Percentiles rank a stretch among this genome's conserved stretches.
Evolutionary conservation across 2,113 vertebrate genomes (phyloP).

Genomic region (Peromyscus polionotus): DNA sequence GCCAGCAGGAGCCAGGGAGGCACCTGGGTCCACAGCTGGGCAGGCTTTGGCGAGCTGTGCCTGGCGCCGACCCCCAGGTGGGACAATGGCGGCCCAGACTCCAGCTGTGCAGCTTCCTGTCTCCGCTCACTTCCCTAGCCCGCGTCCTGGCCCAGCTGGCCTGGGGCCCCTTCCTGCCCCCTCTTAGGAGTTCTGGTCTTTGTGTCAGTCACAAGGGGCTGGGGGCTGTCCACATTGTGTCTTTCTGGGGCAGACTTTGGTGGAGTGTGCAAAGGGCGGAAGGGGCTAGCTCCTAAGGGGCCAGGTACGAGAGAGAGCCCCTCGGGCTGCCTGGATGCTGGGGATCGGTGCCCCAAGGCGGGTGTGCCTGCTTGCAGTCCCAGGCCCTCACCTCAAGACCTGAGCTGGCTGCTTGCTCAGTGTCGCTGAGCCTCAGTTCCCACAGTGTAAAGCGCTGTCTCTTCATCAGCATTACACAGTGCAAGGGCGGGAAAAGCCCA

Average conservation of each 20-base stretch:
- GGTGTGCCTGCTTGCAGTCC: not conserved
- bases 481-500: fast-evolving
- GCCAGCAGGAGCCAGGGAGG: not conserved
- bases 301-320: too few species aligned
- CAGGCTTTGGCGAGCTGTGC: not conserved
- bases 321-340: not conserved
- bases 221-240: not conserved
- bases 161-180: slow-evolving; percentile 52
- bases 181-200: not conserved
- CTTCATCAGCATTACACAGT: not conserved
- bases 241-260: not conserved
- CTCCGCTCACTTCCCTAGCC: slow-evolving; percentile 16
- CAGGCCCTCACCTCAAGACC: not conserved
- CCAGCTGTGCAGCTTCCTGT: slow-evolving; percentile 58
- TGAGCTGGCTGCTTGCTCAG: not conserved
- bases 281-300: too few species aligned
- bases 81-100: slow-evolving; percentile 62
- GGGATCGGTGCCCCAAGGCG: not conserved
- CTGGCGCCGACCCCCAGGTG: slow-evolving; percentile 51
- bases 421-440: not conserved
- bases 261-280: not conserved
- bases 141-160: slow-evolving; percentile 53
- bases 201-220: not conserved
- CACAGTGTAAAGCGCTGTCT: not conserved
- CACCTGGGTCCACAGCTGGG: not conserved